Evolutionary conservation across 2,888 invertebrate genomes (phyloP), one percentile per base, ranked within the genome.

Genomic region (Parnassius orleans): DNA sequence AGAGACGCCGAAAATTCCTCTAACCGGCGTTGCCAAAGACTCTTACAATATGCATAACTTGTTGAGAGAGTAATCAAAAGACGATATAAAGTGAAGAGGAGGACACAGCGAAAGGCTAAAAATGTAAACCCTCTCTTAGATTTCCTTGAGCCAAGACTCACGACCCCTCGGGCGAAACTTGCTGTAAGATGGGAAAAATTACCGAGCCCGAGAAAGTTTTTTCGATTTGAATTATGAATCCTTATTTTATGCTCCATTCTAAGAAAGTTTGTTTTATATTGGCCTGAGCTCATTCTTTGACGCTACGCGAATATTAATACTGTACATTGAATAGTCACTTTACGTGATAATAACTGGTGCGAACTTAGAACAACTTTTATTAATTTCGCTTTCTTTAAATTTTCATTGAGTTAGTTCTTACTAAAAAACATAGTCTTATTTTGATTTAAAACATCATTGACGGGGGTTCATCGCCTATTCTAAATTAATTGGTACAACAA

Each of bases 221-320:
- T 90, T 88, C 89, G 87, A 90, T 91, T 90, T 89, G 90, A 91
- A 90, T 90, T 91, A 91, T 90, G 90, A 89, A 89, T 90, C 88
- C 87, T 90, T 90, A 90, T 89, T 90, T 88, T 85, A 87, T 84
- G 85, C 85, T 84, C 75, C 81, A 81, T 78, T 80, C 83, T 80
- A 78, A 80, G 72, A 76, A 87, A 87, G 83, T 89, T 90, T 85
- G 84, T 86, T 87, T 84, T 78, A 87, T 82, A 88, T 83, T 79
- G 82, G 78, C 77, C 76, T 72, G 66, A 76, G 78, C 77, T 79
- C 78, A 82, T 85, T 84, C 78, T 81, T 79, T 83, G 82, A 80
- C 78, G 76, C 75, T 72, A 73, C 70, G 77, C 72, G 79, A 85
- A 86, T 84, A 83, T 83, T 83, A 84, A 83, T 81, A 77, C 72